Evolutionary conservation across 2,797 vertebrate genomes (phyloP).

Genomic region (Nyctibius grandis): DNA sequence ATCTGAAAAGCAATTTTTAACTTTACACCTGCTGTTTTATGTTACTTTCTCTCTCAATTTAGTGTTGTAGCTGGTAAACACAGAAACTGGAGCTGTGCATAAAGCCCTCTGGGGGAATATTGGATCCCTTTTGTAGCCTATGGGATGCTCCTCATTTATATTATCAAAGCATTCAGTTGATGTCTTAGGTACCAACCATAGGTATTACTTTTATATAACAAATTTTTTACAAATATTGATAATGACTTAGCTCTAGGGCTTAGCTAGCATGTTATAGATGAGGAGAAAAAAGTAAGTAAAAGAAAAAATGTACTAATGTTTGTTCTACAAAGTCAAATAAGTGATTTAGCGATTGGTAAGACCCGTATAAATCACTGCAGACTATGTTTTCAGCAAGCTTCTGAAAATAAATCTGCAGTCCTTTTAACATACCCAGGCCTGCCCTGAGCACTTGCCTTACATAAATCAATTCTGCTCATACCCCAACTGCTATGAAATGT

Average conservation of each 20-base stretch:
- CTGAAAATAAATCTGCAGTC: neutral
- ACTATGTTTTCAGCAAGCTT: neutral
- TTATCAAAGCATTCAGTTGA: neutral
- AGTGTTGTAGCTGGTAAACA: neutral
- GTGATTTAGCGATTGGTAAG: neutral
- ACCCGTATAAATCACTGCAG: neutral
- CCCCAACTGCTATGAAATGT: neutral
- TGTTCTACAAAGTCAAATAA: conserved; percentile 2
- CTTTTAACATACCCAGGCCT: neutral
- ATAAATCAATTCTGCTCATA: neutral
- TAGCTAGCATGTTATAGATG: neutral
- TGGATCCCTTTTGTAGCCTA: neutral
- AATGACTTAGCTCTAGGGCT: neutral
- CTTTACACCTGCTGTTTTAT: neutral
- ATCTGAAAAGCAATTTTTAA: neutral
- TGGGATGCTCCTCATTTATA: neutral
- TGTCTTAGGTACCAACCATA: neutral
- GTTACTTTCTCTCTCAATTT: neutral
- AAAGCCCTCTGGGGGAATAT: neutral
- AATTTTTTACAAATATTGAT: neutral
- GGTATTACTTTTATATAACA: neutral
- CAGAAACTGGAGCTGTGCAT: neutral
- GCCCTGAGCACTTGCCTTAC: neutral
- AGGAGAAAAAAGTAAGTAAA: neutral
- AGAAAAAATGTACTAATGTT: neutral